A percentile compares a stretch with the other conserved stretches of the same genome.
phyloP scores from a whole-genome alignment of 92 coral and sea anemone genomes.

The Phenganax marumi region DNA sequence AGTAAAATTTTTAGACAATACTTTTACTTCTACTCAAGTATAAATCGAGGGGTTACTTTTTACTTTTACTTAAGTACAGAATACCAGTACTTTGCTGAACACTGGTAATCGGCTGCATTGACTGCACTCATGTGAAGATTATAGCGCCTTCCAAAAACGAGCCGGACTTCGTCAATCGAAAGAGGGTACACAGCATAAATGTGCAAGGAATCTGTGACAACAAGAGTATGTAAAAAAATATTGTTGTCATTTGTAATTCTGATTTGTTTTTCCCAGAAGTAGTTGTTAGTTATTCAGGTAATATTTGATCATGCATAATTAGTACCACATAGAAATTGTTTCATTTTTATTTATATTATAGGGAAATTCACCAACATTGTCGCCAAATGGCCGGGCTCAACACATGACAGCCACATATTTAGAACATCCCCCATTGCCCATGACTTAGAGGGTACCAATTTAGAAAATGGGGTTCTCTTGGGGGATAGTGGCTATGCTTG shows the following conservation, averaged over 20 bases:
- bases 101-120: slow-evolving; percentile 20
- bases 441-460: slow-evolving; percentile 25
- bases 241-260: not conserved
- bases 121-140: not conserved
- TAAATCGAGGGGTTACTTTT: not conserved
- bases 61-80: slow-evolving; percentile 1
- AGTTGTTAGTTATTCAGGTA: too few relatives aligned
- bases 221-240: slow-evolving; percentile 1
- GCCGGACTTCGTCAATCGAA: not conserved
- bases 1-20: not conserved
- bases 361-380: slow-evolving; percentile 54
- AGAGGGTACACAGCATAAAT: not conserved
- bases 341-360: slow-evolving; percentile 18
- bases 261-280: too few relatives aligned
- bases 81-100: not conserved
- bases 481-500: slow-evolving; percentile 70
- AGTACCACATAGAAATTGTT: not conserved
- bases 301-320: not conserved
- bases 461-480: slow-evolving; percentile 40
- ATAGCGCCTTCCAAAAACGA: slow-evolving; percentile 21
- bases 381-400: slow-evolving; percentile 50
- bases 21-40: slow-evolving; percentile 4
- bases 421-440: slow-evolving; percentile 37
- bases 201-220: slow-evolving; percentile 13
- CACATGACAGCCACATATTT: slow-evolving; percentile 53